Percentiles rank a stretch among this genome's conserved stretches.
Conservation (phyloP, 2,888 invertebrate species). For the Trachelus tabidus region DNA sequence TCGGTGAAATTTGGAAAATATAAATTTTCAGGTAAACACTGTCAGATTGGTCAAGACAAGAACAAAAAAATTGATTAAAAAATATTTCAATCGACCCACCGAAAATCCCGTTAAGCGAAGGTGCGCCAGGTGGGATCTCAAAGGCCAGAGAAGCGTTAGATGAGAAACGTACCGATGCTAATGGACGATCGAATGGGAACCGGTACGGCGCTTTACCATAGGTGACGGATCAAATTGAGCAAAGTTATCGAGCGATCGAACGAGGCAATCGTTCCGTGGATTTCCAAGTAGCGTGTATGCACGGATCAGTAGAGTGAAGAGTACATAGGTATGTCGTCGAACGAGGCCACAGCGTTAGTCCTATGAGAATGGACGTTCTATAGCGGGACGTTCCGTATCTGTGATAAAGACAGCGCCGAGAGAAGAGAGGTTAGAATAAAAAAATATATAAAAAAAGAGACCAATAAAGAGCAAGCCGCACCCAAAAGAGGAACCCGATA, state of each 20-base stretch:
- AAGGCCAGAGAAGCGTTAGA: not conserved
- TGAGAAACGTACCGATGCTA: not conserved
- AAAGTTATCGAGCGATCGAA: not conserved
- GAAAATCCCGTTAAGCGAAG: not conserved
- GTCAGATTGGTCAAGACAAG: too few species aligned
- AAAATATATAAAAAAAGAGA: not conserved
- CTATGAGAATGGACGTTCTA: not conserved
- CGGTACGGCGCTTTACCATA: not conserved
- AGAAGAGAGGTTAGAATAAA: not conserved
- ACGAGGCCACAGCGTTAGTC: not conserved
- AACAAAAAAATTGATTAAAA: too few species aligned
- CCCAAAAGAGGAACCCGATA: slow-evolving; percentile 2
- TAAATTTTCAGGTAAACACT: not conserved
- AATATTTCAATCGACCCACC: not conserved
- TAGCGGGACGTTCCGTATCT: not conserved
- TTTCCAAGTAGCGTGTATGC: not conserved
- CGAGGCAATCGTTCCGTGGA: not conserved
- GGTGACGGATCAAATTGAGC: not conserved
- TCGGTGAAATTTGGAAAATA: not conserved
- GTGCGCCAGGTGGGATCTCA: not conserved
- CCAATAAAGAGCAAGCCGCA: not conserved
- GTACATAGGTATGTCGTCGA: not conserved
- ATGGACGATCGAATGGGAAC: not conserved
- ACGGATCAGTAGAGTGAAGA: not conserved
- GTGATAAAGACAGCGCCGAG: not conserved